phyloP scores from a whole-genome alignment of 92 coral and sea anemone species.

The Muricea muricata region DNA sequence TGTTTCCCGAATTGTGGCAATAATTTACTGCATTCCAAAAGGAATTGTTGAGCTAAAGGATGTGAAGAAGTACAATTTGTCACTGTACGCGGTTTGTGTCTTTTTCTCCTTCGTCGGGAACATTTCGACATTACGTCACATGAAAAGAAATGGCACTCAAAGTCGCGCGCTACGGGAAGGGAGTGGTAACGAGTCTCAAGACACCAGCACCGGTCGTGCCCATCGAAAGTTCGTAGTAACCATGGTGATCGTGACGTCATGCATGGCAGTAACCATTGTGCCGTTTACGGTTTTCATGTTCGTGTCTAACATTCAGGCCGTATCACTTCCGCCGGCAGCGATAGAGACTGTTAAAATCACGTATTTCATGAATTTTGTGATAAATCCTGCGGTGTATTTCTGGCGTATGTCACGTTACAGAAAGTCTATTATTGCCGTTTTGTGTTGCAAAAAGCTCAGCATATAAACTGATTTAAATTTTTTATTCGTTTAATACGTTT shows the following conservation, averaged over 20 bases:
- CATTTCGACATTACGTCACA: neutral
- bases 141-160: neutral
- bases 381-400: neutral
- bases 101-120: neutral
- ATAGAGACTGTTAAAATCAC: neutral
- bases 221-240: conserved; percentile 17
- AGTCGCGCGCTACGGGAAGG: neutral
- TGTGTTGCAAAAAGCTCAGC: neutral
- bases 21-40: neutral
- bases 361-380: neutral
- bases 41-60: neutral
- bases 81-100: neutral
- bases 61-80: neutral
- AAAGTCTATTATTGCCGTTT: neutral
- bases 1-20: neutral
- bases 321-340: neutral
- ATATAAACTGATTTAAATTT: neutral
- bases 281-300: conserved; percentile 1
- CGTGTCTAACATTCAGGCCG: neutral
- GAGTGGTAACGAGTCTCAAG: neutral
- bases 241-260: conserved; percentile 8
- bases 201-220: neutral
- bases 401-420: conserved; percentile 29
- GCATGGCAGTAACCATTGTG: neutral
- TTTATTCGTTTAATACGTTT: neutral